These are phyloP conservation scores for Labia minor DNA, from an alignment of 2,888 invertebrate species.

Conservation along the genomic window DNA sequence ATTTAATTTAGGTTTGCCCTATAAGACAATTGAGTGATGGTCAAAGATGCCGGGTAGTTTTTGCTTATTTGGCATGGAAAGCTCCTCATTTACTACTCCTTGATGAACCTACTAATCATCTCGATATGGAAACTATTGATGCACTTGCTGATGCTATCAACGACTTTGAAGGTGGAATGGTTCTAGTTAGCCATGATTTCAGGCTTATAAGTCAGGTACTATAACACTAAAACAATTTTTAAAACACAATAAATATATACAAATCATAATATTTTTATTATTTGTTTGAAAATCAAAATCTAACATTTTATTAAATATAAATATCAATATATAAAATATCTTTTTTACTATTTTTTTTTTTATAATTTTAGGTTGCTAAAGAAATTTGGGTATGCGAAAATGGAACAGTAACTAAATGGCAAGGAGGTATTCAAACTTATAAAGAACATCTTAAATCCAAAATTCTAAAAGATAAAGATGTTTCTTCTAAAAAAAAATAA, in stretches of 20 bases:
- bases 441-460: slow-evolving; percentile 87
- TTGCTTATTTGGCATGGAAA: slow-evolving; percentile 98
- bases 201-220: slow-evolving; percentile 96
- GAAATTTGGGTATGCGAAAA: slow-evolving; percentile 99
- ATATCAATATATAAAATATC: too few relatives aligned
- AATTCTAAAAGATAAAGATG: slow-evolving; percentile 62
- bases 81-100: slow-evolving; percentile 77
- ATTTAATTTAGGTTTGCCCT: slow-evolving; percentile 60
- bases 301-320: too few relatives aligned
- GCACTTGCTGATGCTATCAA: slow-evolving; percentile 95
- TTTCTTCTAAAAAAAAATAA: slow-evolving; percentile 33
- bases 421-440: slow-evolving; percentile 89
- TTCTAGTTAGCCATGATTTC: slow-evolving; percentile 99
- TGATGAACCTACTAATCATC: slow-evolving; percentile 85
- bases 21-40: slow-evolving; percentile 94
- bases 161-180: slow-evolving; percentile 96
- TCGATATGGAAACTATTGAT: slow-evolving; percentile 98
- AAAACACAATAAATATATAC: too few relatives aligned
- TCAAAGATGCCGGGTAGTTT: slow-evolving; percentile 95
- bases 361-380: slow-evolving; percentile 93
- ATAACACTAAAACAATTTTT: slow-evolving; percentile 24
- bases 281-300: background rate
- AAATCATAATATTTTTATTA: background rate
- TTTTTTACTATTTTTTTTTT: too few relatives aligned
- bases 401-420: slow-evolving; percentile 90